Percentiles rank a stretch among this genome's conserved stretches.
These are phyloP conservation scores for Poecilia wingei DNA, from an alignment of 2,797 vertebrate genomes.

Conservation along the genomic window DNA sequence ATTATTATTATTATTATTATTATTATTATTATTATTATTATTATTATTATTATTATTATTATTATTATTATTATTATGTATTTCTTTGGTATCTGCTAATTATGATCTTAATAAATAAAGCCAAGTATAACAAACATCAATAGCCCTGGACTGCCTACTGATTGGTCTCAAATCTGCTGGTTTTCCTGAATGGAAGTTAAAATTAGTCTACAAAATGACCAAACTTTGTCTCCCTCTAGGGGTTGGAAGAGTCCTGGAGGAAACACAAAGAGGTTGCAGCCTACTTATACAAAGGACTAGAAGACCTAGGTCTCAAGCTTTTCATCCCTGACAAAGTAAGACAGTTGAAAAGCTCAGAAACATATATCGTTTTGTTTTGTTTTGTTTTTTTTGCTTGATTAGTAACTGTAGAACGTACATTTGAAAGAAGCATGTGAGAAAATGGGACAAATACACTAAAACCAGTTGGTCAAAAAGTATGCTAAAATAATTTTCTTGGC, in stretches of 20 bases:
- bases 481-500: not conserved
- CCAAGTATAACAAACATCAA: not conserved
- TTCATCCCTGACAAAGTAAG: slow-evolving; percentile 90
- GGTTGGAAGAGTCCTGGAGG: slow-evolving; percentile 90
- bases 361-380: not conserved
- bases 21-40: too few species aligned
- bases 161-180: not conserved
- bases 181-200: not conserved
- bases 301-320: slow-evolving; percentile 88
- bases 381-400: not conserved
- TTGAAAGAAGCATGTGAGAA: not conserved
- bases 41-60: too few species aligned
- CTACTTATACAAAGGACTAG: slow-evolving; percentile 85
- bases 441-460: not conserved
- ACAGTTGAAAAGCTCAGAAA: not conserved
- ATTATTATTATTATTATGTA: not conserved
- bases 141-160: not conserved
- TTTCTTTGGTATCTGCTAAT: not conserved
- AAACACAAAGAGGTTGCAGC: slow-evolving; percentile 82
- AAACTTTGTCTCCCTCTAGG: slow-evolving; percentile 77
- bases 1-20: too few species aligned
- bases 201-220: not conserved
- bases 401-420: not conserved
- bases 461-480: not conserved
- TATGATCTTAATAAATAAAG: not conserved